Base-by-base conservation (phyloP, 2,888 invertebrate genomes). In the Rhaphigaster nebulosa region DNA sequence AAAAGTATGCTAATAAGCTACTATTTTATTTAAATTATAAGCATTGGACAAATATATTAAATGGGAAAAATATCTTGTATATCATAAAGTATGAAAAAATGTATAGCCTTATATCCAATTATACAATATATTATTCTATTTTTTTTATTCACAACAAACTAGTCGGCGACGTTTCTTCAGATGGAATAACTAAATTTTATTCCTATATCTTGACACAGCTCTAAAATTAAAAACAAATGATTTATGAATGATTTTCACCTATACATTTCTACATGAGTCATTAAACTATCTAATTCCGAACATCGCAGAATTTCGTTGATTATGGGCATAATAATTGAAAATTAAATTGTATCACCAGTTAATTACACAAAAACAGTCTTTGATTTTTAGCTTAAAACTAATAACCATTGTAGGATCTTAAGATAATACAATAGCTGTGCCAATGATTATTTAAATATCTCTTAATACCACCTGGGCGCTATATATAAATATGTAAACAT, bases 281-380 rank as follows among this genome's bases (percentile, higher is more conserved):
- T 84, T 45, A 26, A 84, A 45, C 13, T 45, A 45, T n/a, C 13
- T n/a, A 41, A 45, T 41, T 80, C 34, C 34, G 34, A 84, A 26
- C 6, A 41, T 26, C 26, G 41, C 23, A 80, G 26, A 84, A 84
- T 84, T 26, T 41, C 13, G 10, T 34, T 65, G 13, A 10, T 65
- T 65, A 4, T 60, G 29, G 15, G 20, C 15, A 70, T 34, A 18
- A 70, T 34, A 70, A 70, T 70, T 34, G 41, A 41, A 88, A 56
- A 41, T 88, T 34, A 50, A 87, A 29, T 29, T 54, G 29, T 87
- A 65, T 88, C 88, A 88, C 88, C 88, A 88, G 18, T 60, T 38
- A 88, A 26, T 56, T 88, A 88, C 88, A 88, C 88, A 60, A 52
- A 87, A 65, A 8, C 88, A 88, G 88, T 88, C 88, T 88, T 88